These are phyloP conservation scores for Pluvialis apricaria DNA, from an alignment of 2,113 vertebrate genomes.

Conservation along the genomic window DNA sequence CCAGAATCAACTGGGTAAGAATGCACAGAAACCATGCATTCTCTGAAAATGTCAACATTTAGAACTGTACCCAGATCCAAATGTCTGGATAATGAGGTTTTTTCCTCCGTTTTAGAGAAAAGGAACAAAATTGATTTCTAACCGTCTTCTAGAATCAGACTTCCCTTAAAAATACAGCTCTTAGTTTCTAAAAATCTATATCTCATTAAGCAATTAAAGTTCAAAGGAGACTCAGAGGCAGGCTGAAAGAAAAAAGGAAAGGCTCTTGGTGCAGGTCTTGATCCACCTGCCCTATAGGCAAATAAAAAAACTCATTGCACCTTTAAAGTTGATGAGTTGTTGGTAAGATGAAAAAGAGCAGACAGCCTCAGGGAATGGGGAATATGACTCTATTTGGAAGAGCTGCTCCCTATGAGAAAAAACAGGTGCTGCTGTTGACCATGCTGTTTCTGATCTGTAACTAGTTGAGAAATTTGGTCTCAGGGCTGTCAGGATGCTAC, in stretches of 20 bases:
- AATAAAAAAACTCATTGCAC: neutral
- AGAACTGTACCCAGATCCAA: neutral
- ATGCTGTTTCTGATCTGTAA: neutral
- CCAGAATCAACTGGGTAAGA: neutral
- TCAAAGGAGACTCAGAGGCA: neutral
- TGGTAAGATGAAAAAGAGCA: neutral
- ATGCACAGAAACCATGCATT: neutral
- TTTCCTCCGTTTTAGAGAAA: neutral
- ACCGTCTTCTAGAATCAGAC: neutral
- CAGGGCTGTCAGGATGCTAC: neutral
- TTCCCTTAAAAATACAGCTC: neutral
- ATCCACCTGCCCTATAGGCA: neutral
- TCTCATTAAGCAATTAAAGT: neutral
- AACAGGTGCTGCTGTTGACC: neutral
- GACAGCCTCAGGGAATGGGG: neutral
- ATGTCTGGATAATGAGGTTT: fast-evolving
- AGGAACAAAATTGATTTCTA: neutral
- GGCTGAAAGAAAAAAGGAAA: neutral
- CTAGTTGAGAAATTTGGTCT: neutral
- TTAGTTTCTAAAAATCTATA: neutral
- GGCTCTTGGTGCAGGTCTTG: neutral
- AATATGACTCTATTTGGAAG: neutral
- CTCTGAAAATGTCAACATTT: neutral
- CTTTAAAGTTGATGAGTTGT: neutral
- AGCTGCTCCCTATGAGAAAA: neutral